Evolutionary conservation across 2,113 vertebrate species (phyloP).

Genomic region (Gallinago undulata): DNA sequence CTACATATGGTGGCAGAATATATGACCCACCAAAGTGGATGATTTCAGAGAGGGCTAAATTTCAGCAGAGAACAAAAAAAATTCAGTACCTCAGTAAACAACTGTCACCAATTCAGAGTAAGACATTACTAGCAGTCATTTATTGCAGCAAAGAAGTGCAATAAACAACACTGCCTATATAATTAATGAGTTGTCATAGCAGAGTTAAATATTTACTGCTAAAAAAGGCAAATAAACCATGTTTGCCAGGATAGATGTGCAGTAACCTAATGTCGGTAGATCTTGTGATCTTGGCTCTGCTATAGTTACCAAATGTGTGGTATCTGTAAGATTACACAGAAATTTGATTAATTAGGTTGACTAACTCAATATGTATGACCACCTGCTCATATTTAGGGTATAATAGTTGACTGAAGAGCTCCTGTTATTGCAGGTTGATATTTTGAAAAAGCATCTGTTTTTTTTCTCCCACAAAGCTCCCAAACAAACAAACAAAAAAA

Average conservation of each 20-base stretch:
- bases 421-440: neutral
- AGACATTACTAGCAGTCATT: neutral
- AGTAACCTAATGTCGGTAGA: neutral
- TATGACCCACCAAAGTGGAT: neutral
- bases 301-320: neutral
- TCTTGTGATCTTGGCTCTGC: neutral
- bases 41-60: neutral
- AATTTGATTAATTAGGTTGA: neutral
- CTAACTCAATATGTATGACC: neutral
- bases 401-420: neutral
- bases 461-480: neutral
- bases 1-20: neutral
- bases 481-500: neutral
- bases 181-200: neutral
- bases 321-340: neutral
- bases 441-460: neutral
- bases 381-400: neutral
- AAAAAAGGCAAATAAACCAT: neutral
- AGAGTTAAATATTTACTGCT: neutral
- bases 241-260: neutral
- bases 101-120: neutral
- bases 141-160: neutral
- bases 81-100: neutral
- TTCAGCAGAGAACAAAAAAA: neutral
- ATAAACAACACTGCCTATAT: neutral